Conservation (phyloP, 2,113 vertebrate genomes). For the Cebus imitator region DNA sequence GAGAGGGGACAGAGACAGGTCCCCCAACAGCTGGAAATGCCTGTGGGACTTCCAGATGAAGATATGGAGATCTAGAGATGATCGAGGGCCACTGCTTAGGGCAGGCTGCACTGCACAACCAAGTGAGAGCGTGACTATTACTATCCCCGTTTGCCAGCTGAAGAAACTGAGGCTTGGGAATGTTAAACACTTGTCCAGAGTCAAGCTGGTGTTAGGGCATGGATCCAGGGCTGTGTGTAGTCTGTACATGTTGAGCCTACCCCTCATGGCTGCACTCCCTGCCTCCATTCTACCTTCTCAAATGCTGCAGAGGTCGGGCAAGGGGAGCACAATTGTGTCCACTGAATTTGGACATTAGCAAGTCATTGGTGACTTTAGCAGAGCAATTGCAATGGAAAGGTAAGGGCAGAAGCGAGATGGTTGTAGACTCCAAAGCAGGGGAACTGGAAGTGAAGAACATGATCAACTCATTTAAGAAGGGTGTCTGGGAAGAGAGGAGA, state of each 20-base stretch:
- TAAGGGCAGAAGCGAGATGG: accelerated
- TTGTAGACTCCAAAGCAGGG: neutral
- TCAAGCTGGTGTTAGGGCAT: neutral
- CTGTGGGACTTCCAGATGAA: neutral
- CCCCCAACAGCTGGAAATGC: neutral
- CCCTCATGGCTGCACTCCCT: too few relatives aligned
- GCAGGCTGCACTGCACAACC: too few relatives aligned
- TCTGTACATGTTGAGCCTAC: neutral
- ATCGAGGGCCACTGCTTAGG: neutral
- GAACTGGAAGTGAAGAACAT: neutral
- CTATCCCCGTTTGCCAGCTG: neutral
- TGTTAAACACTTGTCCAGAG: neutral
- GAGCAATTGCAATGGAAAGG: neutral
- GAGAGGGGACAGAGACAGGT: neutral
- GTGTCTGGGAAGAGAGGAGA: too few relatives aligned
- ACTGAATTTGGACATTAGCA: neutral
- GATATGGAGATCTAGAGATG: neutral
- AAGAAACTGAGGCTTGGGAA: neutral
- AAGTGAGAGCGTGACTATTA: too few relatives aligned
- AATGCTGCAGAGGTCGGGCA: neutral
- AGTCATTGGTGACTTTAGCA: neutral
- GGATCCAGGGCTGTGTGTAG: neutral
- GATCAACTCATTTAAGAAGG: neutral
- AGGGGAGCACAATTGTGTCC: neutral
- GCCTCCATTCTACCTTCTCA: neutral